phyloP scores from a whole-genome alignment of 1,140 invertebrate species.

The Watersipora subatra region DNA sequence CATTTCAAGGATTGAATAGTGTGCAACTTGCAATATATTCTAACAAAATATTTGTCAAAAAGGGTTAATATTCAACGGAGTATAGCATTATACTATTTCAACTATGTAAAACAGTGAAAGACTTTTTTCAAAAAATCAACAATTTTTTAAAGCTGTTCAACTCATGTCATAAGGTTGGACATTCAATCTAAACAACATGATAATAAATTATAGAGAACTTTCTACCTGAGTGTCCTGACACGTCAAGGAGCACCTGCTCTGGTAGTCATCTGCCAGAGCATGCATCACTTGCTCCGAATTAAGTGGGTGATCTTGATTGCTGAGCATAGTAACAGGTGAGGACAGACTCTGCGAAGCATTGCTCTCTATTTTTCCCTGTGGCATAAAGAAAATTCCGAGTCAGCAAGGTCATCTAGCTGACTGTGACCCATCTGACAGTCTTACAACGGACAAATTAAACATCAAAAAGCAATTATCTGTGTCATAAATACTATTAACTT shows the following conservation, averaged over 20 bases:
- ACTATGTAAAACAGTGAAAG: neutral
- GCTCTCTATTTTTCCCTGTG: neutral
- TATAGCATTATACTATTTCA: neutral
- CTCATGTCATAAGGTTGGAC: neutral
- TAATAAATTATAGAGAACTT: neutral
- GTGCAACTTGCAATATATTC: too few relatives aligned
- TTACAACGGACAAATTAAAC: neutral
- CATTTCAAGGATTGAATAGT: too few relatives aligned
- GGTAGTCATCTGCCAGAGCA: neutral
- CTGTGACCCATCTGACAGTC: too few relatives aligned
- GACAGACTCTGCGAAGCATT: slow-evolving; percentile 15
- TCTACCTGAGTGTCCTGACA: neutral
- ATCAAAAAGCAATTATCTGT: neutral
- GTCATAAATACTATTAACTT: neutral
- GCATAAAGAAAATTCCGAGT: too few relatives aligned
- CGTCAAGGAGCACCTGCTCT: neutral
- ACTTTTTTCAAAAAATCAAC: neutral
- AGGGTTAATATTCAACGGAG: too few relatives aligned
- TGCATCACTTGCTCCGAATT: neutral
- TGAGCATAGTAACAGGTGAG: neutral
- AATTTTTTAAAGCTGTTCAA: neutral
- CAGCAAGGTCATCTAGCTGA: too few relatives aligned
- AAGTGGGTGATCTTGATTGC: neutral
- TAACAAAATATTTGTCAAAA: too few relatives aligned
- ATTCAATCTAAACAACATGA: neutral